Percentiles rank a stretch among this genome's conserved stretches.
Evolutionary conservation across 2,113 vertebrate genomes (phyloP).

Genomic region (Atractosteus spatula): DNA sequence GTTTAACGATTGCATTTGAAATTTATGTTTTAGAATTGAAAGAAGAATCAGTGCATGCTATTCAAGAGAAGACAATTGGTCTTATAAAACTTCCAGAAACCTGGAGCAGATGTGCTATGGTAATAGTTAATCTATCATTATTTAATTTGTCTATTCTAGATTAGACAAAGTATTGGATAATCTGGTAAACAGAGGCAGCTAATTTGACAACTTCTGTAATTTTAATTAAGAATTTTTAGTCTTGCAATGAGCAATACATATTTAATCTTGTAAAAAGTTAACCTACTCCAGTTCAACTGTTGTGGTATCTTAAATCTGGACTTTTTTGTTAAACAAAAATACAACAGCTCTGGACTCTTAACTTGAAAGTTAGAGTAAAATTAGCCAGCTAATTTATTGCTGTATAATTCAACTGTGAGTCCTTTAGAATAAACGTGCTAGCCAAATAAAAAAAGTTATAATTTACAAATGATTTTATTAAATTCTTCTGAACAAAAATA

Average conservation of each 20-base stretch:
- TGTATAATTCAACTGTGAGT: neutral
- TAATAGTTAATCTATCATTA: too few relatives aligned
- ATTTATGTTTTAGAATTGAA: neutral
- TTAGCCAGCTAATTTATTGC: neutral
- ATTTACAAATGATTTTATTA: too few relatives aligned
- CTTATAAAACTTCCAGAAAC: too few relatives aligned
- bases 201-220: neutral
- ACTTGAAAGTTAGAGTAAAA: neutral
- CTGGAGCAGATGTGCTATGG: too few relatives aligned
- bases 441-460: too few relatives aligned
- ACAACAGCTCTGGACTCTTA: neutral
- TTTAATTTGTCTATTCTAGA: too few relatives aligned
- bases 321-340: neutral
- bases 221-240: neutral
- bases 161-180: too few relatives aligned
- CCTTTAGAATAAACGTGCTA: neutral
- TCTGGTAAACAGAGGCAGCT: too few relatives aligned
- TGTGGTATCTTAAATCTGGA: neutral
- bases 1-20: neutral
- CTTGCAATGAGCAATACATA: neutral
- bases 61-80: too few relatives aligned
- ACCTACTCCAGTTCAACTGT: neutral
- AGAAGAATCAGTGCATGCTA: too few relatives aligned
- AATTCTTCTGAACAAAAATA: too few relatives aligned
- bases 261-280: neutral